Evolutionary conservation across 2,888 invertebrate species (phyloP).

Genomic region (Pseudeuparius sepicola): DNA sequence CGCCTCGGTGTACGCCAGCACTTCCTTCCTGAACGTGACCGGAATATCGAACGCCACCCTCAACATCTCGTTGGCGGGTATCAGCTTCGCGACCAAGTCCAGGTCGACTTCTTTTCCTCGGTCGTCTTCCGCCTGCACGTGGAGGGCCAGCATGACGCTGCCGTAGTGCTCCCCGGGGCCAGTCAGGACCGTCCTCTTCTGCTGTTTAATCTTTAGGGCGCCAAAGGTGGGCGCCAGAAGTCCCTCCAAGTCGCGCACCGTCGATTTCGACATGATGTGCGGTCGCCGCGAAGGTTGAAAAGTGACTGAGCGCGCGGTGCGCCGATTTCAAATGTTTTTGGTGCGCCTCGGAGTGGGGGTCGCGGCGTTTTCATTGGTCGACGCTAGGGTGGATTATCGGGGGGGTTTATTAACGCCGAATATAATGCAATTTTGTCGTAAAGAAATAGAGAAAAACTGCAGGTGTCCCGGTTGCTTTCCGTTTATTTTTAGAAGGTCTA

Average conservation of each 20-base stretch:
- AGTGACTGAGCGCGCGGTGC: no score
- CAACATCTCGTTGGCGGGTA: constrained; percentile 45
- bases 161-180: constrained; percentile 51
- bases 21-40: constrained; percentile 48
- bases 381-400: no score
- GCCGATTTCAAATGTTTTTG: no score
- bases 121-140: constrained; percentile 30
- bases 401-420: no score
- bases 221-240: no score
- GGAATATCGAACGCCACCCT: constrained; percentile 45
- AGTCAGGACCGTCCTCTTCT: constrained; percentile 37
- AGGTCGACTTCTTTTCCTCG: constrained; percentile 33
- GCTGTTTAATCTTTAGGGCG: constrained; percentile 27
- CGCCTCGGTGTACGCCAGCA: constrained; percentile 43
- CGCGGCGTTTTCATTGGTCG: no score
- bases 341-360: no score
- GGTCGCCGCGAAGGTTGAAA: no score
- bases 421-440: no score
- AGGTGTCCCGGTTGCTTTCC: no score
- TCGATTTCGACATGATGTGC: constrained; percentile 26
- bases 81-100: constrained; percentile 46
- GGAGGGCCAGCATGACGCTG: constrained; percentile 44
- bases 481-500: no score
- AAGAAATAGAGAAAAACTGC: no score
- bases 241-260: constrained; percentile 29